Percentiles rank a stretch among this genome's conserved stretches.
phyloP scores from a whole-genome alignment of 2,113 vertebrate genomes.

The Esox niger region DNA sequence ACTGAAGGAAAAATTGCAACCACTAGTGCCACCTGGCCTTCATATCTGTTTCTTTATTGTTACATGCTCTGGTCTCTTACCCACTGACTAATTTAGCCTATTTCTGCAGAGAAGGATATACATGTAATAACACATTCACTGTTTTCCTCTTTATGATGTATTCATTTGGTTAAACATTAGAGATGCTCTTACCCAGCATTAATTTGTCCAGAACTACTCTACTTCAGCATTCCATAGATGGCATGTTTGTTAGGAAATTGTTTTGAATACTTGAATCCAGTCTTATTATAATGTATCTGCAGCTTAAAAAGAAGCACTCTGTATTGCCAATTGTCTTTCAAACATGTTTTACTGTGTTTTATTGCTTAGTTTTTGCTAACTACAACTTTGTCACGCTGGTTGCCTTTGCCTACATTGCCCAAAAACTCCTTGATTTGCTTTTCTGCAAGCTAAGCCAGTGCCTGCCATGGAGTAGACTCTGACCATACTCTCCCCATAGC shows the following conservation, averaged over 20 bases:
- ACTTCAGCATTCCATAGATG: background rate
- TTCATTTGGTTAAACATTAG: background rate
- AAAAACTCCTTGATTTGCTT: background rate
- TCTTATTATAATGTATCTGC: background rate
- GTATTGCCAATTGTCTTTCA: background rate
- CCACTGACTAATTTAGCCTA: too few species aligned
- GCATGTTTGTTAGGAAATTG: too few species aligned
- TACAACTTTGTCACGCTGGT: background rate
- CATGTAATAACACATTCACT: background rate
- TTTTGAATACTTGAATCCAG: background rate
- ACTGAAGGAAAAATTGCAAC: background rate
- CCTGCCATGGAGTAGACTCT: background rate
- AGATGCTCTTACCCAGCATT: background rate
- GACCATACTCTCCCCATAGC: background rate
- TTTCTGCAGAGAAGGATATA: too few species aligned
- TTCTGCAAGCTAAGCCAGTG: background rate
- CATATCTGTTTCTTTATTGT: background rate
- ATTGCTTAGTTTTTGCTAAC: background rate
- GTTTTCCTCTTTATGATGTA: background rate
- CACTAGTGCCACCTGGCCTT: background rate
- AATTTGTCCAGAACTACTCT: background rate
- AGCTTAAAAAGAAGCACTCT: background rate
- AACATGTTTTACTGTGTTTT: background rate
- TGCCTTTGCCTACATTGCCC: background rate
- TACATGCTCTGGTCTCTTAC: too few species aligned